Evolutionary conservation across 2,797 vertebrate species (phyloP), one percentile per base, ranked within the genome.

Genomic region (Oceanodroma leucorhoa): DNA sequence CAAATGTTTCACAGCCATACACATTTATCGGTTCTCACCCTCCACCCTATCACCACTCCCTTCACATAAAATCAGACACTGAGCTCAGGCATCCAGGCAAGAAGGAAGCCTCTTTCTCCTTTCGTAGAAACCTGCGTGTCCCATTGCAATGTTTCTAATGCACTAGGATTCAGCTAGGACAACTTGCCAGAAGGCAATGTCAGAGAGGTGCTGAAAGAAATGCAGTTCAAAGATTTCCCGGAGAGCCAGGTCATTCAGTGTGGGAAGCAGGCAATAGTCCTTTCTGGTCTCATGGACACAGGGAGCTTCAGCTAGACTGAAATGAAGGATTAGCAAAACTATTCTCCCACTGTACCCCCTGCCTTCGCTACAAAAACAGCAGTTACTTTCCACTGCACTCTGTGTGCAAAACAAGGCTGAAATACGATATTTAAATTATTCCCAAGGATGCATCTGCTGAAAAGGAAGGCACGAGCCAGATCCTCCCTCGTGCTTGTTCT

Each of bases 381-480:
- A 91, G 93, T 96, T 97, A 90, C 94, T 95, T 96, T 86, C 87
- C 90, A 91, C 66, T 97, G 81, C 41, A 38, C 90, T 97, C 95
- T 96, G 91, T 96, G 94, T 89, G 78, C 97, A 97, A 97, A 97
- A 97, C 84, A 94, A 96, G 91, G 84, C 96, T 97, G 97, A 97
- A 98, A 98, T 87, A 92, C 38, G 97, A 98, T 98, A 97, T 96
- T 94, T 96, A 96, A 97, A 97, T 97, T 97, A 98, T 96, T 97
- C 97, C 96, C 97, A 97, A 97, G 95, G 96, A 97, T 90, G 65
- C 83, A 80, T 97, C 97, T 97, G 92, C 93, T 97, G 96, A 97
- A 97, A 97, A 91, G 91, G 69, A 94, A 97, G 93, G 93, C 95
- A 95, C 81, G 91, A 98, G 96, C 97, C 97, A 97, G 97, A 95